Evolutionary conservation across 1,140 invertebrate species (phyloP), one percentile per base, ranked within the genome.

Genomic region (Bombus affinis): DNA sequence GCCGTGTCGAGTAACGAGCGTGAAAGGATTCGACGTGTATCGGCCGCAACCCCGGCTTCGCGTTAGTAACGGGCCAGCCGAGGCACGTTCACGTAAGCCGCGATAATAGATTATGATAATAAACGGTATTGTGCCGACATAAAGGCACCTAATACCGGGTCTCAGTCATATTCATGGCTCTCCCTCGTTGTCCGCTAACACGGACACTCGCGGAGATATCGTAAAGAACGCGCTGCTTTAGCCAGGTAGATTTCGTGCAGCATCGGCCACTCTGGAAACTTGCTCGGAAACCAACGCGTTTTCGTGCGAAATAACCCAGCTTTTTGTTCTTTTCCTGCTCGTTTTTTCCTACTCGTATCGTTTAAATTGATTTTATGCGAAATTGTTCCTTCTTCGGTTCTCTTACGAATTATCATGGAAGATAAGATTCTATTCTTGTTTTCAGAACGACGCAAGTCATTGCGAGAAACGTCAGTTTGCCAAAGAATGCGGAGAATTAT

Each of bases 51-150:
- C 73, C 83, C 42, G 83, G 70, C 68, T 83, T 86, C 84, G 83
- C 88, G 85, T 84, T 86, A 68, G 83, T 73, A 86, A 86, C 86
- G 73, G 84, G 83, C 75, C 84, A 57, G 89, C 71, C 87, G 86
- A 86, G 88, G 66, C 86, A 88, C 88, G 89, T 85, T 86, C 87
- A 80, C 82, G 89, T 92, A 92, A 94, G 92, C 91, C 88, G 89
- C 84, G 92, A 94, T 94, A 94, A 94, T 93, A 93, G 93, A 94
- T 94, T 94, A 94, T 93, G 93, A 94, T 94, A 94, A 94, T 93
- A 93, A 93, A 94, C 89, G 91, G 91, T 90, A 93, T 94, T 94
- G 91, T 92, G 92, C 85, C 90, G 90, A 90, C 91, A 92, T 93
- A 93, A 94, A 94, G 90, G 89, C 88, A 88, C 84, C 91, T 91